Conservation (phyloP, 2,113 vertebrate genomes). For the Saccopteryx leptura region DNA sequence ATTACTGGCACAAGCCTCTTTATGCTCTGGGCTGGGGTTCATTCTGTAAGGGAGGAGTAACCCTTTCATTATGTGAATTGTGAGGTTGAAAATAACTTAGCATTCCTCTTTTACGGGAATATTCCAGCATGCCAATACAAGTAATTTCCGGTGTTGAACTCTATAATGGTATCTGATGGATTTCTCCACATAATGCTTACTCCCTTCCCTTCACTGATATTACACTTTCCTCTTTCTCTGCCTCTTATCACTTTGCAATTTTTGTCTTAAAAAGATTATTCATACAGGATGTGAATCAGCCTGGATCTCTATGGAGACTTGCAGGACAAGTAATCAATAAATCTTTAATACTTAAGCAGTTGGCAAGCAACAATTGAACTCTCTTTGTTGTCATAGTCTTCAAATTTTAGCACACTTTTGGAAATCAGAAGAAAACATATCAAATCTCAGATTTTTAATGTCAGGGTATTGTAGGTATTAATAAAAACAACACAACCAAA, state of each 20-base stretch:
- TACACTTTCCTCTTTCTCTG: not conserved
- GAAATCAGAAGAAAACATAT: not conserved
- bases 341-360: slow-evolving; percentile 80
- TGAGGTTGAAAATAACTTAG: slow-evolving; percentile 8
- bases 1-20: not conserved
- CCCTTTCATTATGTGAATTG: not conserved
- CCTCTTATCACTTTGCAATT: slow-evolving; percentile 33
- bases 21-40: not conserved
- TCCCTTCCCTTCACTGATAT: not conserved
- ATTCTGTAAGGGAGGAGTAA: not conserved
- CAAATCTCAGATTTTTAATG: not conserved
- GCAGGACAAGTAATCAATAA: slow-evolving; percentile 74
- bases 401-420: not conserved
- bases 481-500: slow-evolving; percentile 15
- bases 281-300: not conserved
- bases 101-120: not conserved
- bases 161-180: slow-evolving; percentile 12
- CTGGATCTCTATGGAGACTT: slow-evolving; percentile 65
- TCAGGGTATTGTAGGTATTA: not conserved
- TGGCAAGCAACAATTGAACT: slow-evolving; percentile 66
- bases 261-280: slow-evolving; percentile 20
- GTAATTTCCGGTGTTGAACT: slow-evolving; percentile 36
- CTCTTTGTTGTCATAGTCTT: slow-evolving; percentile 27
- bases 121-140: not conserved
- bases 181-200: not conserved